Base-by-base conservation (phyloP, 2,113 vertebrate genomes). In the Probosciger aterrimus region DNA sequence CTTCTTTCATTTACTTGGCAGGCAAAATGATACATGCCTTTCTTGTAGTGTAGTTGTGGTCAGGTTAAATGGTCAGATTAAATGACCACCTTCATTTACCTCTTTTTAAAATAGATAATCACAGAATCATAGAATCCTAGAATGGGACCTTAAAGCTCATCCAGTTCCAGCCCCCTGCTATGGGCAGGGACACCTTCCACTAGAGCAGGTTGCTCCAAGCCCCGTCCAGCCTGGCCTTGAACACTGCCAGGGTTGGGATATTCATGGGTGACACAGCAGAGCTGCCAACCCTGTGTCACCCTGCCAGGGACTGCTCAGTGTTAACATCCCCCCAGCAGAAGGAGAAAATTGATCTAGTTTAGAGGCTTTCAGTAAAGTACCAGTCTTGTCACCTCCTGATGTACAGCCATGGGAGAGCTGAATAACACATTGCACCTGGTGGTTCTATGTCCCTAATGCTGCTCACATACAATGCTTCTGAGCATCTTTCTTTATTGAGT, bases 401-500 rank as follows among this genome's bases (percentile, higher is more conserved):
- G n/a, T 28, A 25, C 53, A 52, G 0, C 27, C 12, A 1, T 3
- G 8, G 18, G 37, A 73, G 77, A 77, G 31, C 22, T 78, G 49
- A 77, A 39, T 4, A 25, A 11, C 33, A 52, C 3, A 1, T 30
- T 60, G 14, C 53, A 30, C 55, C 31, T 50, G 60, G 1, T 4
- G 7, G 50, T 52, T 41, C n/a, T 75, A 55, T 15, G 52, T 14
- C 73, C 41, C 2, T 0, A 86, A 12, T 7, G 50, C 62, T 69
- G 74, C 67, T 60, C 14, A 22, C 27, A 2, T 3, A 23, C 19
- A 23, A 17, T 0, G 0, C 24, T 63, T 60, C 70, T 22, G 19
- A 75, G 65, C 18, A 28, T 53, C 46, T 75, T 47, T 41, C 59
- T 49, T 14, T 52, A 24, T 23, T 4, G 2, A 70, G 28, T 57